Evolutionary conservation across 2,888 invertebrate genomes (phyloP), one percentile per base, ranked within the genome.

Genomic region (Actias luna): DNA sequence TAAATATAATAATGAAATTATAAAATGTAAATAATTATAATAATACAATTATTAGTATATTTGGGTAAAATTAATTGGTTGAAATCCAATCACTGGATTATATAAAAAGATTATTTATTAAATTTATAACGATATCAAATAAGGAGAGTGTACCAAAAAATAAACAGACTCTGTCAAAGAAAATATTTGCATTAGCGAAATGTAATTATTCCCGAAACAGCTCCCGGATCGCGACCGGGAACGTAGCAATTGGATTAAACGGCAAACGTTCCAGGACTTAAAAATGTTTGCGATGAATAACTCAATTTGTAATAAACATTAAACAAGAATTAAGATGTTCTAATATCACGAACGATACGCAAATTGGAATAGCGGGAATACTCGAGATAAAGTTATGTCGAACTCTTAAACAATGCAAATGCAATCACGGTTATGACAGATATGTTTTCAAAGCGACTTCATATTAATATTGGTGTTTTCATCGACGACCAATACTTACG

Each of bases 191-290:
- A 27, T 33, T 57, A 58, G 42, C 42, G 31, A 57, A 62, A 62
- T 42, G 61, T 62, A 58, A 62, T 62, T 42, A 62, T 42, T 29
- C 31, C 57, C 22, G 58, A 27, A 18, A 36, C 61, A 33, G 27
- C 42, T 39, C 39, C 29, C 16, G 36, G 50, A 58, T 31, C 27
- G 39, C 14, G 42, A 42, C 57, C 57, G 39, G 57, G 58, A 42
- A 42, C 55, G 46, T 62, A 57, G n/a, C 61, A 58, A 62, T 62
- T 58, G 31, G 33, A 62, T 62, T 62, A 62, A 42, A 62, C 33
- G 61, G 16, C 57, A 18, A 42, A 5, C 58, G 61, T 39, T 57
- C 31, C 57, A 57, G 42, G 29, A 27, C 35, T 55, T 62, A 58
- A 62, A 62, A 58, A 62, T 62, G 42, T 55, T 55, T 55, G 8